phyloP scores from a whole-genome alignment of 2,888 invertebrate species.

The Rhopalosiphum nymphaeae region DNA sequence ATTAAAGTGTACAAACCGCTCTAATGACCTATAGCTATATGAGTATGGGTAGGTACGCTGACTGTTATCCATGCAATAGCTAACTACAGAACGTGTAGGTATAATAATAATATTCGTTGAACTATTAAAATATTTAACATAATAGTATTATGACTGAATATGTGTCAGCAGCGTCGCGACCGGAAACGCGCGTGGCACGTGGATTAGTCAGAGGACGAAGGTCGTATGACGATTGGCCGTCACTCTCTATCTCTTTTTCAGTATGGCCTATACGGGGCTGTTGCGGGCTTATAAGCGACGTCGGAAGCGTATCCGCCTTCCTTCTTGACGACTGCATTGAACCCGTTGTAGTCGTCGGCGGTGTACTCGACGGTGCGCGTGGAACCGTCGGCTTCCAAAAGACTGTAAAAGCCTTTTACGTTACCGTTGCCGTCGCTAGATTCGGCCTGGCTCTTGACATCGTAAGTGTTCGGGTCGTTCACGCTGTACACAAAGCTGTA shows the following conservation, averaged over 20 bases:
- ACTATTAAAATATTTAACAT: background rate
- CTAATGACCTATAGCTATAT: background rate
- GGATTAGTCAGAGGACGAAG: background rate
- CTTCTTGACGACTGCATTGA: slow-evolving; percentile 65
- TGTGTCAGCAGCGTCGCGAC: background rate
- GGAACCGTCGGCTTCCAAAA: slow-evolving; percentile 55
- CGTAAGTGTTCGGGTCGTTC: slow-evolving; percentile 55
- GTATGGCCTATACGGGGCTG: background rate
- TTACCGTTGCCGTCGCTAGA: slow-evolving; percentile 64
- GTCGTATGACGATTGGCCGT: background rate
- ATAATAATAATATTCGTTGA: background rate
- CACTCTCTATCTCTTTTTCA: background rate
- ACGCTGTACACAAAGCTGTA: slow-evolving; percentile 62
- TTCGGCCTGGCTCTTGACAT: slow-evolving; percentile 60
- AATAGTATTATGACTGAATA: background rate
- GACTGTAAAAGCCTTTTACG: slow-evolving; percentile 63
- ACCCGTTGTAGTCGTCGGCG: slow-evolving; percentile 63
- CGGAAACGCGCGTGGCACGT: background rate
- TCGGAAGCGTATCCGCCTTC: slow-evolving; percentile 66
- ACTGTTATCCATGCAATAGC: background rate
- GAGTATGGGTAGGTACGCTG: background rate
- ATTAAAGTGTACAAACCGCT: background rate
- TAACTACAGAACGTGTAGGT: background rate
- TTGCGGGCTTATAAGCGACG: slow-evolving; percentile 58
- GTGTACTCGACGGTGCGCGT: slow-evolving; percentile 60